Base-by-base conservation (phyloP, 2,797 vertebrate genomes). In the Acipenser transmontanus region DNA sequence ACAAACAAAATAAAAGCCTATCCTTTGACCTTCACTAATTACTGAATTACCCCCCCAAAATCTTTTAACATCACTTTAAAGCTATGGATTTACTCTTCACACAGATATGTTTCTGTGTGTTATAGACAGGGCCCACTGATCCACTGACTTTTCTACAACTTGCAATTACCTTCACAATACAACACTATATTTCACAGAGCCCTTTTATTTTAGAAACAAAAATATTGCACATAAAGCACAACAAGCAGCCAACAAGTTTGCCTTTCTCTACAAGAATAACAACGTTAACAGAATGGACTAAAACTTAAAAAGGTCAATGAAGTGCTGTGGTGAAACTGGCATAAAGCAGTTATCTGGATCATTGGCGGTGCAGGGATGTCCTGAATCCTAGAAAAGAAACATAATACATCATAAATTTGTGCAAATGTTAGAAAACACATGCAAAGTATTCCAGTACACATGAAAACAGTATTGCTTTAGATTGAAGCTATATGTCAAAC, bases 291-390 rank as follows among this genome's bases (percentile, higher is more conserved):
- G 14, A 60, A 54, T 6, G 49, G 13, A 59, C 90, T 81, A 99
- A 74, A 94, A 98, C 75, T 89, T 92, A 89, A 99, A 99, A 76
- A 99, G 96, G 82, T 99, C 93, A 7, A 99, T 98, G 88, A 99
- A 99, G 86, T 95, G 93, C 87, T 98, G 97, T 0, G 97, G 97
- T 61, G 97, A 99, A 66, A 99, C 88, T 0, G 97, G 89, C 47
- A 81, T 92, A 69, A 96, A 89, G 86, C 94, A 97, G 82, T 86
- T 93, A 79, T 91, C 84, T 0, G 97, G 97, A 72, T 98, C 89
- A 1, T 89, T 91, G 64, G 97, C 92, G 0, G 96, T 94, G 82
- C 97, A 99, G 4, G 97, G 97, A 71, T 99, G 97, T 68, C 95
- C 97, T 1, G 92, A 93, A 81, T 99, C 97, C 97, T 99, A 86